Conservation (phyloP, 2,888 invertebrate genomes). For the Fragum whitleyi region DNA sequence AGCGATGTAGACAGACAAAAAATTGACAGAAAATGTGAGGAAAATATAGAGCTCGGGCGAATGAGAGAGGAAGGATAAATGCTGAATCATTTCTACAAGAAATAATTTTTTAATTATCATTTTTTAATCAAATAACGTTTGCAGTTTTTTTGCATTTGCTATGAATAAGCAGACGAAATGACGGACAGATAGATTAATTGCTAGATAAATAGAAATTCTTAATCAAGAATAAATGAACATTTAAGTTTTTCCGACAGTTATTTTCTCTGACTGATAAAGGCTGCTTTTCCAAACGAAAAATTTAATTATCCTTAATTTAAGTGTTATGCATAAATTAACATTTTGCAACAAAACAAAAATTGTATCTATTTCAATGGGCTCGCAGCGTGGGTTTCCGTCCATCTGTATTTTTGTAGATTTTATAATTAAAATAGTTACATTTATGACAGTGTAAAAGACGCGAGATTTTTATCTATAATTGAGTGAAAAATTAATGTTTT, state of each 20-base stretch:
- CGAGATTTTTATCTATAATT: slow-evolving; percentile 1
- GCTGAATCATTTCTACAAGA: no score
- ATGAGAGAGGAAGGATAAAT: no score
- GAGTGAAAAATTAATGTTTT: neutral
- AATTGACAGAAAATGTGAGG: no score
- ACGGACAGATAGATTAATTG: slow-evolving; percentile 1
- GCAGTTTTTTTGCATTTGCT: no score
- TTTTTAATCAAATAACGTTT: no score
- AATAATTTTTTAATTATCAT: no score
- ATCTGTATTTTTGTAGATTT: slow-evolving; percentile 1
- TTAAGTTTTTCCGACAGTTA: neutral
- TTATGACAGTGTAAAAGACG: slow-evolving; percentile 1
- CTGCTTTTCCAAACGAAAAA: neutral
- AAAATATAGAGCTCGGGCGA: no score
- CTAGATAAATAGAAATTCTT: neutral
- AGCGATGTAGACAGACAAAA: no score
- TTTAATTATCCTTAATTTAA: neutral
- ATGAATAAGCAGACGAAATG: neutral
- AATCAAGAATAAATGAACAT: slow-evolving; percentile 1
- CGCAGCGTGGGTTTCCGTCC: neutral
- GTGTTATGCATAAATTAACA: slow-evolving; percentile 11
- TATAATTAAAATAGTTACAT: neutral
- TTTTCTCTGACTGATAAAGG: neutral
- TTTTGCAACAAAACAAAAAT: slow-evolving; percentile 14
- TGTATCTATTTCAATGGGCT: slow-evolving; percentile 1